These are phyloP conservation scores for Syngnathus typhle DNA, from an alignment of 2,113 vertebrate genomes.

Conservation along the genomic window DNA sequence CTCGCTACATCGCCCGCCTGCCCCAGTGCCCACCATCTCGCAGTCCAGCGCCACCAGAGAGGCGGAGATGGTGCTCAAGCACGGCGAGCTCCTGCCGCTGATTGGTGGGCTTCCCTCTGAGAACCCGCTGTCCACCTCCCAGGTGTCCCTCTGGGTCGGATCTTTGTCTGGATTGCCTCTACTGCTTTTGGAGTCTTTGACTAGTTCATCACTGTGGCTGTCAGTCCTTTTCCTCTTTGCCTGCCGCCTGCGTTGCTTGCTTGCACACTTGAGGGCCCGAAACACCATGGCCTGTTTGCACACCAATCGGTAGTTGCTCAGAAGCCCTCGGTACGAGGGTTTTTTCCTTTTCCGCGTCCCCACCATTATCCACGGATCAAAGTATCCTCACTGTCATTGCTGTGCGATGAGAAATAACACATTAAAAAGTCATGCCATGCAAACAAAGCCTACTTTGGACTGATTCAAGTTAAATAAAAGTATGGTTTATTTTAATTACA, in stretches of 20 bases:
- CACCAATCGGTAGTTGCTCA: slow-evolving; percentile 32
- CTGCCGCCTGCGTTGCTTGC: slow-evolving; percentile 24
- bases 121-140: slow-evolving; percentile 64
- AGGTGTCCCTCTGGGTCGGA: slow-evolving; percentile 20
- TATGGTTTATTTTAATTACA: background rate
- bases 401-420: slow-evolving; percentile 14
- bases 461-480: background rate
- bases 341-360: slow-evolving; percentile 1
- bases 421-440: background rate
- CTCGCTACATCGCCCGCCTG: slow-evolving; percentile 74
- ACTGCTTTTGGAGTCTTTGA: slow-evolving; percentile 11
- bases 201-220: background rate
- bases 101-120: slow-evolving; percentile 50
- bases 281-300: slow-evolving; percentile 28
- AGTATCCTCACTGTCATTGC: slow-evolving; percentile 21
- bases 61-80: background rate
- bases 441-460: background rate
- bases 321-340: slow-evolving; percentile 19
- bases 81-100: slow-evolving; percentile 48
- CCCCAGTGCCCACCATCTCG: slow-evolving; percentile 96
- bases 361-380: slow-evolving; percentile 6
- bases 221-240: slow-evolving; percentile 26
- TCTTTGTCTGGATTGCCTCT: slow-evolving; percentile 1
- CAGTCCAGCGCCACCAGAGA: slow-evolving; percentile 85
- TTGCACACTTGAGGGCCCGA: slow-evolving; percentile 2